These are phyloP conservation scores for Eupelmus urozonus DNA, from an alignment of 2,888 invertebrate genomes.

Conservation along the genomic window DNA sequence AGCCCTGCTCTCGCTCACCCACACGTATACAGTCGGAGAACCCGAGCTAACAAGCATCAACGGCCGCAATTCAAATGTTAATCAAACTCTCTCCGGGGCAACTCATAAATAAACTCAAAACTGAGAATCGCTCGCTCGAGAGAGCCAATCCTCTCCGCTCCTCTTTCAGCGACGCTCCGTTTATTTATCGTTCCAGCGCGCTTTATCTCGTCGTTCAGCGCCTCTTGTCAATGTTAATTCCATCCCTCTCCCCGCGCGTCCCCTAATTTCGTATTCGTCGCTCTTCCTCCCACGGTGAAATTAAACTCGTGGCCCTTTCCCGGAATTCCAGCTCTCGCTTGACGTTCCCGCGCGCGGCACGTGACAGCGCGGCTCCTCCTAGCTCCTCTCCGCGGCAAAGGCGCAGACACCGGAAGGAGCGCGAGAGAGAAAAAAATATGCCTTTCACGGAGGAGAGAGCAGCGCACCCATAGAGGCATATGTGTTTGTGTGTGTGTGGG, in stretches of 20 bases:
- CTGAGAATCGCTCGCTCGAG: neutral
- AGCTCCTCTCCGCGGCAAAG: neutral
- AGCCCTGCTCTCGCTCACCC: too few species aligned
- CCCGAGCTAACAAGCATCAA: neutral
- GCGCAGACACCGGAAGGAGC: conserved; percentile 37
- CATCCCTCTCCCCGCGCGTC: neutral
- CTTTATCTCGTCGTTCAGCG: neutral
- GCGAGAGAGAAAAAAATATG: conserved; percentile 19
- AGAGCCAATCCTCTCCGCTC: neutral
- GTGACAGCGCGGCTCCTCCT: conserved; percentile 28
- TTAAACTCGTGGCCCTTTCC: conserved; percentile 48
- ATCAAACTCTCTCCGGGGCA: neutral
- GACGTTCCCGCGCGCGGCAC: conserved; percentile 41
- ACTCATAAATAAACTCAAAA: conserved; percentile 15
- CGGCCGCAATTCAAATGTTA: neutral
- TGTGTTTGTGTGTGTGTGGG: too few species aligned
- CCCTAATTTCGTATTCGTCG: conserved; percentile 39
- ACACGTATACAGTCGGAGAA: neutral
- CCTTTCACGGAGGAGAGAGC: neutral
- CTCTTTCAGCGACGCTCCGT: neutral
- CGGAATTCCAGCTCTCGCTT: conserved; percentile 14
- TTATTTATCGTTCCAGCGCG: neutral
- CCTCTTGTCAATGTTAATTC: conserved; percentile 17
- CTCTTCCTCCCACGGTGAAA: conserved; percentile 19
- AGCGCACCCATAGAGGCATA: too few species aligned